phyloP scores from a whole-genome alignment of 2,113 vertebrate species.

The Myrmecobius fasciatus region DNA sequence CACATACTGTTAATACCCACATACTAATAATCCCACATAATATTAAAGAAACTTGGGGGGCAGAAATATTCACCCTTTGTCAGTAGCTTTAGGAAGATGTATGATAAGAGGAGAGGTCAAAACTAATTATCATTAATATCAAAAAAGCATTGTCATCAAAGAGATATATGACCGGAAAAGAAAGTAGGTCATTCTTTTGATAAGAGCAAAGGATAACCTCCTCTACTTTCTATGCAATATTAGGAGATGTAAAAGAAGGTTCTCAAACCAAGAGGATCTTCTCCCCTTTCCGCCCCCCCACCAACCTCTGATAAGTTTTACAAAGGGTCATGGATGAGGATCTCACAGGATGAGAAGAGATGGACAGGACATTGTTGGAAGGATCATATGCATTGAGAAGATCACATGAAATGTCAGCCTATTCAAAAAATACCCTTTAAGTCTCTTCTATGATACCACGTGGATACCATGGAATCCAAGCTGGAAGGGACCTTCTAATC shows the following conservation, averaged over 20 bases:
- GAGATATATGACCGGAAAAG: not conserved
- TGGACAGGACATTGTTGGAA: not conserved
- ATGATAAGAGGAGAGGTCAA: slow-evolving; percentile 18
- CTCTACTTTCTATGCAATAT: not conserved
- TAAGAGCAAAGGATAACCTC: not conserved
- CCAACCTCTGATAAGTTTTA: not conserved
- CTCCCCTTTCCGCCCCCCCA: not conserved
- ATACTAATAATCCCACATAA: too few species aligned
- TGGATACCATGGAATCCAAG: not conserved
- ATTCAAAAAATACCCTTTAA: not conserved
- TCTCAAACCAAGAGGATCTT: not conserved
- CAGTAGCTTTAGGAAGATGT: slow-evolving; percentile 13
- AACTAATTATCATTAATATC: not conserved
- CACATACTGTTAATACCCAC: not conserved
- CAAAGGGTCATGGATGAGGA: not conserved
- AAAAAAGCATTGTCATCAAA: not conserved
- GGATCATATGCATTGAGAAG: not conserved
- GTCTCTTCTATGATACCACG: not conserved
- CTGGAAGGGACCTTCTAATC: not conserved
- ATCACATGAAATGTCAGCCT: not conserved
- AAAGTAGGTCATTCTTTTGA: not conserved
- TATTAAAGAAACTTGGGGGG: not conserved
- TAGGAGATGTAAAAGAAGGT: not conserved
- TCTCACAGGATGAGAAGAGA: not conserved
- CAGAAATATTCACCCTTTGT: slow-evolving; percentile 15